These are phyloP conservation scores for Hypotaenidia okinawae DNA, from an alignment of 2,797 vertebrate genomes.

Conservation along the genomic window DNA sequence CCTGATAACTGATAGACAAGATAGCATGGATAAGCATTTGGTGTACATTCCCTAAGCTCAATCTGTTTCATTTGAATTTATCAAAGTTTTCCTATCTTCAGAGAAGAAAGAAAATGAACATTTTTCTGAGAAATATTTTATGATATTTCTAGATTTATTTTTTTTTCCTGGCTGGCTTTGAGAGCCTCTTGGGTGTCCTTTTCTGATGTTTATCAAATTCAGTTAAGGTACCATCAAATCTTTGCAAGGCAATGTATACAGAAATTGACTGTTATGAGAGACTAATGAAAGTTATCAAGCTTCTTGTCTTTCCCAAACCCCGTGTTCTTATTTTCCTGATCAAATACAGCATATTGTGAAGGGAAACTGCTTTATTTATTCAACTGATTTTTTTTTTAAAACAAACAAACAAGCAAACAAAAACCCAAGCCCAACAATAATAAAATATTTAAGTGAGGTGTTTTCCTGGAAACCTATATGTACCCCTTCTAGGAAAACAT, in stretches of 20 bases:
- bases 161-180: neutral
- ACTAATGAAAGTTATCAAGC: neutral
- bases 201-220: neutral
- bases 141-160: neutral
- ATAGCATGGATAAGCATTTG: neutral
- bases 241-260: neutral
- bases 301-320: neutral
- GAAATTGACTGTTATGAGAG: neutral
- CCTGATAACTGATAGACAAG: neutral
- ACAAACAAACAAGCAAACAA: neutral
- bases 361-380: slow-evolving; percentile 18
- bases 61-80: slow-evolving; percentile 8
- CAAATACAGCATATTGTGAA: neutral
- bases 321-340: neutral
- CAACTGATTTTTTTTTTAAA: neutral
- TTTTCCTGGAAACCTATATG: neutral
- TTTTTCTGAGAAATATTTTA: slow-evolving; percentile 17
- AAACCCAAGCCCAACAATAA: neutral
- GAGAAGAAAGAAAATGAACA: slow-evolving; percentile 20
- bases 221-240: slow-evolving; percentile 6
- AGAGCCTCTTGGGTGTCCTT: neutral
- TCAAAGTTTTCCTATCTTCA: neutral
- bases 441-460: neutral
- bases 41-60: neutral
- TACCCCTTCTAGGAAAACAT: neutral